Evolutionary conservation across 1,140 invertebrate genomes (phyloP), one percentile per base, ranked within the genome.

Genomic region (Drosophila serrata): DNA sequence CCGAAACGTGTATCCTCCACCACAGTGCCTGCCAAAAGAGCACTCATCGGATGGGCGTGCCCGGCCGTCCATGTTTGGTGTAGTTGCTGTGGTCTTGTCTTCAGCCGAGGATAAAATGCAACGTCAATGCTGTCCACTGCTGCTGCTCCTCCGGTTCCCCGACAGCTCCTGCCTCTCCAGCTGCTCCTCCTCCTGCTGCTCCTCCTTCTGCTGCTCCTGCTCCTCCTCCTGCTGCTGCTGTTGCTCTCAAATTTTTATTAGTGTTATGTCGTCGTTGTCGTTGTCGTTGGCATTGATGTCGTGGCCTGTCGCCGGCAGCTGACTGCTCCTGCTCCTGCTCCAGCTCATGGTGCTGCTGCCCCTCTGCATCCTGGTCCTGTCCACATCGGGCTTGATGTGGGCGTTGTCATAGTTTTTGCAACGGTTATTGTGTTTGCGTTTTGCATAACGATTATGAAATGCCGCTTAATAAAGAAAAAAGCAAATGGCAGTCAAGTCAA

Each of bases 241-340:
- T n/a, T 40, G 31, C 55, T 75, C 80, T 57, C 82, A 88, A 77
- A 82, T 82, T 82, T 82, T 79, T 65, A 79, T 82, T 86, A 82
- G 75, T 72, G 68, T 75, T 65, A 75, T 86, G 78, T 65, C 45
- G 55, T n/a, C 39, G 27, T 46, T 57, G 37, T 56, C 51, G 51
- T 42, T 69, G 59, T 49, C 33, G 53, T 43, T 70, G 59, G 43
- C 37, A 57, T 45, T 72, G 63, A 57, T 75, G 63, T 67, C 37
- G 53, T 40, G 39, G 57, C 55, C 56, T 77, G 79, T 63, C 49
- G 67, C 35, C 27, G 63, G 17, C 64, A 67, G 61, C 61, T 75
- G 78, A 48, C 70, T 55, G 60, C 49, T 62, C 24, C 31, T 48
- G 59, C 33, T 62, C 40, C 70, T 55, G 60, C 49, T 62, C 24